These are phyloP conservation scores for Aurelia aurita complex sp. Pacific DNA, from an alignment of 30 jellyfish, hydroid and myxozoan genomes.

Conservation along the genomic window DNA sequence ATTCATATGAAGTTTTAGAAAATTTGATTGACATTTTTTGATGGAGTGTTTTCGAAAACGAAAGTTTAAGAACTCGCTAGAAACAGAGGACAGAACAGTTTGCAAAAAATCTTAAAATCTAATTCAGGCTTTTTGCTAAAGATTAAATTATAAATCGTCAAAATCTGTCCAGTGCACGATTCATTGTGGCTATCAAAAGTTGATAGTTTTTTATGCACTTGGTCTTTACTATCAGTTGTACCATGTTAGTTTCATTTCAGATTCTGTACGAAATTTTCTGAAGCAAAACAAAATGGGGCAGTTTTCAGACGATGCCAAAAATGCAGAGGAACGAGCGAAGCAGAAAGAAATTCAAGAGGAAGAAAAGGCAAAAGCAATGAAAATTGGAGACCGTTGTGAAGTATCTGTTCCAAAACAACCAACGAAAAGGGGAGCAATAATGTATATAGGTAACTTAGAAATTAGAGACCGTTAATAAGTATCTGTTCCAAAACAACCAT, in stretches of 20 bases:
- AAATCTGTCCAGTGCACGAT: neutral
- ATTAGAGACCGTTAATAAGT: too few relatives aligned
- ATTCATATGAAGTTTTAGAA: too few relatives aligned
- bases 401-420: conserved; percentile 75
- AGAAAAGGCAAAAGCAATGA: conserved; percentile 60
- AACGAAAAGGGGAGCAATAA: conserved; percentile 68
- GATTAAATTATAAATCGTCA: too few relatives aligned
- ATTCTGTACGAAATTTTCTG: conserved; percentile 91
- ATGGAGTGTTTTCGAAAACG: too few relatives aligned
- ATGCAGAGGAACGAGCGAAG: conserved; percentile 70
- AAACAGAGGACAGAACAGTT: too few relatives aligned
- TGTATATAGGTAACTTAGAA: conserved; percentile 61
- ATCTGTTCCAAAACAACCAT: too few relatives aligned
- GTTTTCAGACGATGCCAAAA: conserved; percentile 86
- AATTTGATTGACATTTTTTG: too few relatives aligned
- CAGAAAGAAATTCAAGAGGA: conserved; percentile 84
- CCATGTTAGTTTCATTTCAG: conserved; percentile 30
- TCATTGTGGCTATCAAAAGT: neutral
- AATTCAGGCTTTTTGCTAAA: too few relatives aligned
- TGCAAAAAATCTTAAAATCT: too few relatives aligned
- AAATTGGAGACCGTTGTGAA: conserved; percentile 92
- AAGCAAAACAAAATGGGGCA: conserved; percentile 83
- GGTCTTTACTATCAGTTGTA: neutral
- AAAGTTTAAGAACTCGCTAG: too few relatives aligned
- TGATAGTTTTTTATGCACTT: neutral